A percentile compares a stretch with the other conserved stretches of the same genome.
phyloP scores from a whole-genome alignment of 2,888 invertebrate genomes.

The Catocala nupta region DNA sequence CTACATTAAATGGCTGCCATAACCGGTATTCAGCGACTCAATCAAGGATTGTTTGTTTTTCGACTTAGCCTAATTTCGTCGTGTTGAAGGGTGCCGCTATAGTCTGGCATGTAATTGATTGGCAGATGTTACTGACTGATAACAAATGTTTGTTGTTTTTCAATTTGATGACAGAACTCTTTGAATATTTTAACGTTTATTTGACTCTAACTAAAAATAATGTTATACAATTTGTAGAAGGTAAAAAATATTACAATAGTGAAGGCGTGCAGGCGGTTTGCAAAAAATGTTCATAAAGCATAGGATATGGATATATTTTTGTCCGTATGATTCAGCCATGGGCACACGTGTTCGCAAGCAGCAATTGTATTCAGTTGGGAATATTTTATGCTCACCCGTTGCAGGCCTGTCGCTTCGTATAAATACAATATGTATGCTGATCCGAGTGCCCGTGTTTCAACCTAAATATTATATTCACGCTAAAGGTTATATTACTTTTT shows the following conservation, averaged over 20 bases:
- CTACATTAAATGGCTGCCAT: slow-evolving; percentile 56
- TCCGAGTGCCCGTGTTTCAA: slow-evolving; percentile 20
- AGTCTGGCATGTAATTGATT: slow-evolving; percentile 59
- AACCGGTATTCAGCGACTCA: slow-evolving; percentile 74
- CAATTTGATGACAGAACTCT: slow-evolving; percentile 48
- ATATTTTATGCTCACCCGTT: slow-evolving; percentile 47
- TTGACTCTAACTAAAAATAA: neutral
- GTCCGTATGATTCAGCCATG: slow-evolving; percentile 40
- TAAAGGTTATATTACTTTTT: slow-evolving; percentile 12
- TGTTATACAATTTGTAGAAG: too few relatives aligned
- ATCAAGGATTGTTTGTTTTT: slow-evolving; percentile 83
- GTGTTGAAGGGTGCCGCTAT: slow-evolving; percentile 65
- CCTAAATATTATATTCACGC: slow-evolving; percentile 22
- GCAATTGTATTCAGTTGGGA: slow-evolving; percentile 50
- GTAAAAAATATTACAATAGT: too few relatives aligned
- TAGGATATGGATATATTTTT: slow-evolving; percentile 31
- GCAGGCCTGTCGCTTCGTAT: slow-evolving; percentile 35
- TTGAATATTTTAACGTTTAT: slow-evolving; percentile 13
- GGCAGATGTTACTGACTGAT: slow-evolving; percentile 69
- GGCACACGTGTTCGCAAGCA: slow-evolving; percentile 47
- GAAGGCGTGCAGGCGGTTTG: neutral
- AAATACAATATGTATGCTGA: slow-evolving; percentile 42
- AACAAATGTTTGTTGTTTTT: slow-evolving; percentile 66
- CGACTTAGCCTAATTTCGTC: slow-evolving; percentile 72
- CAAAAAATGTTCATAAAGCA: slow-evolving; percentile 2